Evolutionary conservation across 2,888 invertebrate species (phyloP), one percentile per base, ranked within the genome.

Genomic region (Caenorhabditis wallacei): DNA sequence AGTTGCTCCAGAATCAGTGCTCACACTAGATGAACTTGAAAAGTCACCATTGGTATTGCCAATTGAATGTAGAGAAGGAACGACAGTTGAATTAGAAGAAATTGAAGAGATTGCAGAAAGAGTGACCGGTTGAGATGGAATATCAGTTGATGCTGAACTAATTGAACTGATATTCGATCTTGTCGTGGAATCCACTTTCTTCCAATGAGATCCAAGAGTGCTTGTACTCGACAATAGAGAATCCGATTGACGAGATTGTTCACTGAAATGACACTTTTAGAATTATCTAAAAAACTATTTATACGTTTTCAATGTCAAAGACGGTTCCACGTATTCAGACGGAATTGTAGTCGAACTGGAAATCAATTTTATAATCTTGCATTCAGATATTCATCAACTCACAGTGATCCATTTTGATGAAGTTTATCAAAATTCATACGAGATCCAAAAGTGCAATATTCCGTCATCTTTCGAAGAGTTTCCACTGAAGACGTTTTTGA

Each of bases 161-260:
- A 30, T 30, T 30, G 30, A 30, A 8, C 30, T 30, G 3, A 30
- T 30, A 30, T 2, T 18, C 18, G 59, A 26, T 22, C 11, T 26
- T 18, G 2, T 24, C 22, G 16, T 18, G 20, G 57, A 24, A 18
- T 68, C 48, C 18, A 61, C 26, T 51, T 53, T 59, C 43, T 69
- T 76, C 76, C 76, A 76, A 68, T 76, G 76, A 3, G 53, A 8
- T 43, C 76, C 76, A 3, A 76, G 66, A 51, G 24, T 11, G 18
- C 57, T 76, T 4, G 35, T 18, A 37, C 56, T 66, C 16, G 40
- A 68, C 24, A 26, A n/a, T 0, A 56, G 16, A 0, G 74, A 30
- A 3, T 26, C 18, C 53, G 61, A 51, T 10, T 13, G n/a, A 2
- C 13, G 16, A 10, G 16, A 10, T 8, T 40, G 4, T 8, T 40